phyloP scores from a whole-genome alignment of 2,797 vertebrate species.

The Dermochelys coriacea region DNA sequence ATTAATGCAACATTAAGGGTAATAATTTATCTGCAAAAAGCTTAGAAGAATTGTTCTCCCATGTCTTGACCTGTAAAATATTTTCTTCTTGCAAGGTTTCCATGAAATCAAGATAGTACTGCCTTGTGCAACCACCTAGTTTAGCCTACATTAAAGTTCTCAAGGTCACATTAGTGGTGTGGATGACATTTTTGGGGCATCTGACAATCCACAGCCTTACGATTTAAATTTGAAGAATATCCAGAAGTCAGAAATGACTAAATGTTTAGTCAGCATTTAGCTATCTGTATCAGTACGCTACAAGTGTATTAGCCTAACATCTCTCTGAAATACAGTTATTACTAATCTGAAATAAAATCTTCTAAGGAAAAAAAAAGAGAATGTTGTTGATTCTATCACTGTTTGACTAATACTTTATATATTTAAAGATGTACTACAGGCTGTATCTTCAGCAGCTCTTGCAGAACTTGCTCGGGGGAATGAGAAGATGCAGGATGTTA shows the following conservation, averaged over 20 bases:
- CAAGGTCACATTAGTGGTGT: neutral
- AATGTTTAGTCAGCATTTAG: neutral
- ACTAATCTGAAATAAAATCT: neutral
- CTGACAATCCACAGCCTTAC: neutral
- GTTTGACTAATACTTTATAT: neutral
- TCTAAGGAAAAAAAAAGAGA: neutral
- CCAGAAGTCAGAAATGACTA: neutral
- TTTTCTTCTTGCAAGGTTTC: neutral
- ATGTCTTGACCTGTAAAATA: neutral
- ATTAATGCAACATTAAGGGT: neutral
- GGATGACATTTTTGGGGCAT: neutral
- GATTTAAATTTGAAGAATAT: neutral
- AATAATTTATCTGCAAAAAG: neutral
- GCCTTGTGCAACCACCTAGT: neutral
- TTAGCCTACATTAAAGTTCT: neutral
- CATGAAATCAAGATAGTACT: neutral
- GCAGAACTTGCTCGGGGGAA: conserved; percentile 80
- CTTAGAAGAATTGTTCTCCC: neutral
- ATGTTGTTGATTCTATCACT: neutral
- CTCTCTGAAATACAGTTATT: neutral
- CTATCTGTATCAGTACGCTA: neutral
- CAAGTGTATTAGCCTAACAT: neutral
- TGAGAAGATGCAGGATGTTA: conserved; percentile 75
- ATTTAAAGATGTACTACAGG: conserved; percentile 77
- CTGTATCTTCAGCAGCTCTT: conserved; percentile 77